Base-by-base conservation (phyloP, 2,797 vertebrate genomes). In the Danio tinwini region DNA sequence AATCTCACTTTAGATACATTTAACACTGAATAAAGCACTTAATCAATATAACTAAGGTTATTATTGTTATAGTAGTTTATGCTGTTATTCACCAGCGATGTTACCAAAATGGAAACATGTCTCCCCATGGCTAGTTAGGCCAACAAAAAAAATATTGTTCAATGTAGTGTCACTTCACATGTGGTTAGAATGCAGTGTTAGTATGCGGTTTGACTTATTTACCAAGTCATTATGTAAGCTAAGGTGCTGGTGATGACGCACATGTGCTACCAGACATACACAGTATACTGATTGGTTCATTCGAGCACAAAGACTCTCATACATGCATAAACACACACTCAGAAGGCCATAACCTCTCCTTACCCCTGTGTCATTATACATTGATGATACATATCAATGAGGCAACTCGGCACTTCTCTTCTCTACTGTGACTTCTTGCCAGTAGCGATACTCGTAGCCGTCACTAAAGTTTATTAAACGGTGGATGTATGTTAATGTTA, bases 381-480 rank as follows among this genome's bases (percentile, higher is more conserved):
- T 85, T 85, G 62, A 85, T 85, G 82, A 83, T 83, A 74, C 82
- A 83, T 85, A 74, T 69, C 55, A 85, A 83, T 85, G 72, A 85
- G 80, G 84, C 61, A 80, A 74, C 72, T 76, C 52, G 45, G 82
- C 67, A 79, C 71, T 71, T 73, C 50, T 0, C 14, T 42, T 45
- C 19, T 70, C 65, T 72, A 69, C 75, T 62, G 62, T 14, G 39
- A 47, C 72, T 7, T 21, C 63, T 16, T 55, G 81, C 73, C 44
- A 13, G 17, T 64, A 29, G 40, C 39, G 1, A 53, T 70, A 8
- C 11, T 39, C 52, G n/a, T n/a, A n/a, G n/a, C 29, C 29, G 29
- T 29, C 1, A 29, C 29, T 29, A 29, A 8, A 12, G 10, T 58
- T 68, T 62, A 13, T 12, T n/a, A 78, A 62, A 21, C n/a, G 9